Conservation (phyloP, 2,797 vertebrate genomes). For the Notamacropus eugenii region DNA sequence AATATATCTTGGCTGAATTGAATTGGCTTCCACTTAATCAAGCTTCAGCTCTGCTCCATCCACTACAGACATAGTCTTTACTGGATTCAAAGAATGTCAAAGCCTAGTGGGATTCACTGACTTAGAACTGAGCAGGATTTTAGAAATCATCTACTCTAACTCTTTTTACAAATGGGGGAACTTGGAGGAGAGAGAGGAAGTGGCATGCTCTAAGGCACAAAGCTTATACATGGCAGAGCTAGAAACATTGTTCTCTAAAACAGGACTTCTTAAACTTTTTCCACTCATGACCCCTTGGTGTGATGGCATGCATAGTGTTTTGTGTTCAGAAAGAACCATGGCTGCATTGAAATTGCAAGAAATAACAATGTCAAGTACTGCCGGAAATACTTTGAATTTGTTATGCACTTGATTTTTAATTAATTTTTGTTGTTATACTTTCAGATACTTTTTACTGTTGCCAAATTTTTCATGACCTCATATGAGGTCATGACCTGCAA, state of each 20-base stretch:
- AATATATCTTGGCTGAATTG: not conserved
- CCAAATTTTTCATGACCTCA: too few species aligned
- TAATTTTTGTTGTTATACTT: too few species aligned
- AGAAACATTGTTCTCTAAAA: not conserved
- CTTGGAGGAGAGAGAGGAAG: not conserved
- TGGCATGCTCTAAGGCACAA: not conserved
- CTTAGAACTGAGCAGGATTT: not conserved
- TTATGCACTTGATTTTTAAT: too few species aligned
- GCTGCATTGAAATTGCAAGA: too few species aligned
- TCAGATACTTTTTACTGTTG: too few species aligned
- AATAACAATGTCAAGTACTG: too few species aligned
- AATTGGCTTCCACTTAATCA: not conserved
- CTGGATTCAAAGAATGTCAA: not conserved
- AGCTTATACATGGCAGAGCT: not conserved
- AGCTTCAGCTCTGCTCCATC: not conserved
- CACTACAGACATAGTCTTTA: not conserved
- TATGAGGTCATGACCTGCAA: too few species aligned
- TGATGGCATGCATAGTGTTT: too few species aligned
- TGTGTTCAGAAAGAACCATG: too few species aligned
- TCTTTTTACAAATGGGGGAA: not conserved
- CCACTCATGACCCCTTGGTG: too few species aligned
- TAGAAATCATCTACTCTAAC: not conserved
- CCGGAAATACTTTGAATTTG: too few species aligned
- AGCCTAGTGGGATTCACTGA: not conserved
- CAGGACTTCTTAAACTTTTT: too few species aligned